Base-by-base conservation (phyloP, 2,797 vertebrate species). In the Etheostoma perlongum region DNA sequence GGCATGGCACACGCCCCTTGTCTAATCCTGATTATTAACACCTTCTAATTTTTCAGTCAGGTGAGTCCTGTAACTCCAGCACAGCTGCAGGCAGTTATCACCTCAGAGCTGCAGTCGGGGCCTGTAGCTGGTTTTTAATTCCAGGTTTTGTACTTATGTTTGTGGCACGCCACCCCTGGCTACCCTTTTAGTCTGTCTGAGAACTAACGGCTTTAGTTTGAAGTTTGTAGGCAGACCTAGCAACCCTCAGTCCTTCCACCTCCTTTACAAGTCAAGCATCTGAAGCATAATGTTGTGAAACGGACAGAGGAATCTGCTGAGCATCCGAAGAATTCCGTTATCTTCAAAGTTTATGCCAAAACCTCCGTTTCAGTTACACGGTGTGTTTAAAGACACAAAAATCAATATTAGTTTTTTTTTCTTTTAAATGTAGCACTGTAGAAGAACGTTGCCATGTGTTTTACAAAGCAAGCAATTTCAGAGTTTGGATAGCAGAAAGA, bases 201-300 rank as follows among this genome's bases (percentile, higher is more conserved):
- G 85, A 79, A 87, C 69, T 72, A 89, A 85, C 88, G 86, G 79
- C 85, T 72, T 85, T 84, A 74, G 85, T 88, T 21, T 60, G 70
- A 73, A 57, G 78, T 54, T 57, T 0, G n/a, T 21, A 65, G 59
- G 65, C 67, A 90, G 88, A 85, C 85, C 67, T 74, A 91, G 85
- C 84, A 90, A 64, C 54, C 1, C 16, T 69, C 82, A 40, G 63
- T 82, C 84, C 72, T 76, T 78, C 81, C 72, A 76, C 81, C 79
- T 85, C 14, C 70, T 15, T 81, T 67, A 77, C 62, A 63, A 18
- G 48, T 66, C 67, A 16, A 61, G 30, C 57, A 42, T 68, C 65
- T 87, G 72, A 30, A 4, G 85, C 82, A 44, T 57, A 23, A 78
- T 58, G 78, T 88, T 89, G 78, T 89, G 85, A 81, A 85, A 85